These are phyloP conservation scores for Emydoidea blandingii DNA, from an alignment of 2,797 vertebrate species.

Conservation along the genomic window DNA sequence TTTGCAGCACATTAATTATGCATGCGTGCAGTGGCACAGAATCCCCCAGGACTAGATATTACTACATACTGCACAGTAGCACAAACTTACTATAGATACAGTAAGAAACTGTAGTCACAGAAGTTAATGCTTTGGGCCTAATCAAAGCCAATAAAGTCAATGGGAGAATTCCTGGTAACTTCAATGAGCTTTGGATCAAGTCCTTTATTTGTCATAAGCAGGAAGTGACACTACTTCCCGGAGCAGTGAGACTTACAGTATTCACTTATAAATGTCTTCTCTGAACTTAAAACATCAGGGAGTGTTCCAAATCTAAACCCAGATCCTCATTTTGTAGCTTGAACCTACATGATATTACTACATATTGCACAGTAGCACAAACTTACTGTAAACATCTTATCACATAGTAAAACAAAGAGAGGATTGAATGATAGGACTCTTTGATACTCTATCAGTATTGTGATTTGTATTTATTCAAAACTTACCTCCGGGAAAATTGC, in stretches of 20 bases:
- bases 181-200: neutral
- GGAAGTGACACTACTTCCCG: neutral
- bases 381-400: neutral
- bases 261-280: neutral
- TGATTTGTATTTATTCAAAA: neutral
- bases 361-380: neutral
- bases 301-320: neutral
- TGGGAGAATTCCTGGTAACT: too few species aligned
- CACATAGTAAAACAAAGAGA: neutral
- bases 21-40: too few species aligned
- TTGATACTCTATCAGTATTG: neutral
- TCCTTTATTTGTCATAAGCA: neutral
- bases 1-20: too few species aligned
- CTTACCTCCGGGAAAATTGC: conserved; percentile 89
- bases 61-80: neutral
- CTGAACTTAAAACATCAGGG: neutral
- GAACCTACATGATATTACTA: neutral
- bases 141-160: too few species aligned
- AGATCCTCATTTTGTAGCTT: neutral
- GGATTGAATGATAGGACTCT: neutral
- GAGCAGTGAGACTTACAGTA: neutral
- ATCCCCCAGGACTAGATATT: too few species aligned
- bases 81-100: neutral
- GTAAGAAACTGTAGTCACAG: too few species aligned
- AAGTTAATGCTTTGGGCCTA: too few species aligned